These are phyloP conservation scores for Sesia bembeciformis DNA, from an alignment of 2,888 invertebrate species.

Conservation along the genomic window DNA sequence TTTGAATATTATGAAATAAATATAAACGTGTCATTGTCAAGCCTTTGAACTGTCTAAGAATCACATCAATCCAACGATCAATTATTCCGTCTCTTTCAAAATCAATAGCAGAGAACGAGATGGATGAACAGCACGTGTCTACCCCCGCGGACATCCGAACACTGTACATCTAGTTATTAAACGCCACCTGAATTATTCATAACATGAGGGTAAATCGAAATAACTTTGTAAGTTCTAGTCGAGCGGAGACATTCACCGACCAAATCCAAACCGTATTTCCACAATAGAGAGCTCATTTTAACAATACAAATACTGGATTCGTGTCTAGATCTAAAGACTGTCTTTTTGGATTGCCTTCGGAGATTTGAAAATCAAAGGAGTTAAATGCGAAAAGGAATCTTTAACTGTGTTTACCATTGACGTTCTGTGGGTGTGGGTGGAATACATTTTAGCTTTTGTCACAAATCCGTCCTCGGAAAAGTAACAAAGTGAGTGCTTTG, in stretches of 20 bases:
- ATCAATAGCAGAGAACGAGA: slow-evolving; percentile 28
- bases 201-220: slow-evolving; percentile 54
- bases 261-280: slow-evolving; percentile 38
- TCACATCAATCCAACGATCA: neutral
- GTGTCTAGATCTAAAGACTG: neutral
- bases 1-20: neutral
- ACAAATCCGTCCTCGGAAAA: slow-evolving; percentile 6
- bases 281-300: slow-evolving; percentile 23
- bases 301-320: neutral
- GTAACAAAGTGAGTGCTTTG: neutral
- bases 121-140: slow-evolving; percentile 3
- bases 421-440: slow-evolving; percentile 17
- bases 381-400: slow-evolving; percentile 27
- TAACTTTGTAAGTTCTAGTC: slow-evolving; percentile 22
- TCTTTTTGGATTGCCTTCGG: slow-evolving; percentile 20
- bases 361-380: slow-evolving; percentile 39
- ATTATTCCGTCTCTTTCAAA: slow-evolving; percentile 20
- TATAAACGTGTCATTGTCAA: neutral
- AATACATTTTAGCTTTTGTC: slow-evolving; percentile 11
- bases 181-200: slow-evolving; percentile 69
- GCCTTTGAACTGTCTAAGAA: neutral
- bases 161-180: slow-evolving; percentile 56
- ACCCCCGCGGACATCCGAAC: slow-evolving; percentile 26
- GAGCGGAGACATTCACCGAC: slow-evolving; percentile 4
- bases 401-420: slow-evolving; percentile 30